A percentile compares a stretch with the other conserved stretches of the same genome.
Conservation (phyloP, 2,888 invertebrate species). For the Athripsodes cinereus region DNA sequence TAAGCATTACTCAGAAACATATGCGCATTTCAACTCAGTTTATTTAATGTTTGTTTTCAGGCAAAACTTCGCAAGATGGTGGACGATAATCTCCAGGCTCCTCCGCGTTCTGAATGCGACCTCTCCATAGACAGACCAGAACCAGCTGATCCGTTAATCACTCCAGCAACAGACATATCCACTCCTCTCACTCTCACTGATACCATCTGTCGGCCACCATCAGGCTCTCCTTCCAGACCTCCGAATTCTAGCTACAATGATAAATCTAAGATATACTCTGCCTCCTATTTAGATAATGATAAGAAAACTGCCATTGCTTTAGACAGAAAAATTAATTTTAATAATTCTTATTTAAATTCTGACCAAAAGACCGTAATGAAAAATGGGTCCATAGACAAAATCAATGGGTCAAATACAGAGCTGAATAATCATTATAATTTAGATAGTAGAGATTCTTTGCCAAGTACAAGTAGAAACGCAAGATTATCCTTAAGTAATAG, state of each 20-base stretch:
- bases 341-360: conserved; percentile 32
- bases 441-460: conserved; percentile 23
- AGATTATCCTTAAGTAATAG: conserved; percentile 25
- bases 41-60: conserved; percentile 40
- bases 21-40: no score
- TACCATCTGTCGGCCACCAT: conserved; percentile 21
- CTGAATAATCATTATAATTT: conserved; percentile 22
- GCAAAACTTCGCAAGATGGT: conserved; percentile 83
- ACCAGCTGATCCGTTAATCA: conserved; percentile 49
- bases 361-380: conserved; percentile 43
- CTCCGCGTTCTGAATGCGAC: conserved; percentile 55
- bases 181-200: conserved; percentile 20
- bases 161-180: conserved; percentile 47
- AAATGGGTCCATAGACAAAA: conserved; percentile 37
- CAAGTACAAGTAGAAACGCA: conserved; percentile 24
- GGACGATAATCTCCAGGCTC: conserved; percentile 75
- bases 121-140: conserved; percentile 38
- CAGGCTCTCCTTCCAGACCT: conserved; percentile 25
- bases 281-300: conserved; percentile 37
- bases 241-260: conserved; percentile 30
- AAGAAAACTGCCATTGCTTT: conserved; percentile 27
- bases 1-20: no score
- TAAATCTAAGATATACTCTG: conserved; percentile 29
- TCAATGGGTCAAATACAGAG: conserved; percentile 35
- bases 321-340: conserved; percentile 32